Conservation (phyloP, 2,888 invertebrate genomes). For the Tanypteryx hageni region DNA sequence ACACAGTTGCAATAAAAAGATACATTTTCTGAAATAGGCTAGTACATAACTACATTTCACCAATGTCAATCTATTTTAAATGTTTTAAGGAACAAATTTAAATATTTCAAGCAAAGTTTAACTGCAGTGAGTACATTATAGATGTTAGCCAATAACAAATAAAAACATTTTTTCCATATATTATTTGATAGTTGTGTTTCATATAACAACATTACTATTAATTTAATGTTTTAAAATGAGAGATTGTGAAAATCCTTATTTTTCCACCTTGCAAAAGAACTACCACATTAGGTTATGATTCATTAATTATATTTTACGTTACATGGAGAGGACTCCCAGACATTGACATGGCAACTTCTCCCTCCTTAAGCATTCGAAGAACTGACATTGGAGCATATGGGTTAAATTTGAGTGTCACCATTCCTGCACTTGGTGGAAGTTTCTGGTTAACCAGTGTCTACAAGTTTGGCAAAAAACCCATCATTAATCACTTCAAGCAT, state of each 20-base stretch:
- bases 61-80: not conserved
- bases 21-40: not conserved
- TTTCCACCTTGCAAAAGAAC: conserved; percentile 82
- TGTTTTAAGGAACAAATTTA: not conserved
- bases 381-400: conserved; percentile 81
- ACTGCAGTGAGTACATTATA: not conserved
- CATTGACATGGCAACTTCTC: conserved; percentile 83
- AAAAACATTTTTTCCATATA: not conserved
- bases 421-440: not conserved
- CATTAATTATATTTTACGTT: conserved; percentile 74
- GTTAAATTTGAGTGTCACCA: conserved; percentile 72
- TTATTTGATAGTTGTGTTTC: not conserved
- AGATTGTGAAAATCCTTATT: conserved; percentile 66
- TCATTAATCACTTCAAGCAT: not conserved
- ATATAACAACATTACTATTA: not conserved
- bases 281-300: conserved; percentile 81
- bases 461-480: not conserved
- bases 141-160: not conserved
- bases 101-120: not conserved
- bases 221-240: not conserved
- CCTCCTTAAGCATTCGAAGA: conserved; percentile 79
- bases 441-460: not conserved
- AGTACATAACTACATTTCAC: not conserved
- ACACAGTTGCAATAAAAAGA: not conserved
- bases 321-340: conserved; percentile 83